Base-by-base conservation (phyloP, 2,888 invertebrate species). In the Cephus nigrinus region DNA sequence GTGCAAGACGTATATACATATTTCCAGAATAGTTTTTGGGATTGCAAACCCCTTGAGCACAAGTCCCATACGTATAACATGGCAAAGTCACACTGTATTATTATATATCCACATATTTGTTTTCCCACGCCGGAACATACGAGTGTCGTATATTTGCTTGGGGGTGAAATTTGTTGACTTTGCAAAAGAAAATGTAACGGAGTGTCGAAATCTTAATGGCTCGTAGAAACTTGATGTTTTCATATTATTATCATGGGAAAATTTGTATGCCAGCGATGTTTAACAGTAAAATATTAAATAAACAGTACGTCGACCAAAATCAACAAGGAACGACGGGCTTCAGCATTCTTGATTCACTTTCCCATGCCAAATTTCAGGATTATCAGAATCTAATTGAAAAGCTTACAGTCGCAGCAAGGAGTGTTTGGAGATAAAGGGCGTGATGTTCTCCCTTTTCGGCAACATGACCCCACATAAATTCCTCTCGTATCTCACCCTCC, bases 301-400 rank as follows among this genome's bases (percentile, higher is more conserved):
- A 85, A 85, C 84, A 74, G 36, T 40, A 72, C 72, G 35, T 80
- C 75, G 73, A 69, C 78, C 75, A 85, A 86, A 85, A 86, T 85
- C 86, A 86, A 87, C 85, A 87, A 69, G 34, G 76, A 77, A 73
- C 77, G 75, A 75, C n/a, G 74, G 35, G 75, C 69, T 55, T 69
- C 77, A 78, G 77, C 23, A 78, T 68, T 76, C 23, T 79, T 81
- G 78, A 82, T 82, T 83, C 76, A 80, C 84, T 84, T 84, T 81
- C 80, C 79, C 79, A 74, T 74, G 4, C 23, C 35, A 35, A 30
- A 35, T 35, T 35, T 34, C 35, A 34, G 30, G 35, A 30, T 74
- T 34, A 5, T 71, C 71, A 71, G 71, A 71, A 32, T 32, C 71
- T 32, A 71, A 31, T 71, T 71, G 31, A 71, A 31, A 31, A 71